These are phyloP conservation scores for Graptemys geographica DNA, from an alignment of 2,797 vertebrate species.

Conservation along the genomic window DNA sequence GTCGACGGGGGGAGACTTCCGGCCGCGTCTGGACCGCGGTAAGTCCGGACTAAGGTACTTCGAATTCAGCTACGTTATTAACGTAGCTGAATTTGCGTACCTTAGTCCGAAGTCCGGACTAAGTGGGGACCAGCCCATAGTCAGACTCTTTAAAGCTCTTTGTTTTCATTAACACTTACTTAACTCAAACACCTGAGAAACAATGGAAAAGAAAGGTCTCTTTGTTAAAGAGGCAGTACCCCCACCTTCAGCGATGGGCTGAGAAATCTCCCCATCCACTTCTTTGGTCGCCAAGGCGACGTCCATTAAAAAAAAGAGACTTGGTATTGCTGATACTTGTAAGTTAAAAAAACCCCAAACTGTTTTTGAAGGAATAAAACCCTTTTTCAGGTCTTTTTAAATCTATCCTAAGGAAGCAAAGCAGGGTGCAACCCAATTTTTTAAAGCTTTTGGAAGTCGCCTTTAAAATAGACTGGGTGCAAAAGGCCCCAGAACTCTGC, in stretches of 20 bases:
- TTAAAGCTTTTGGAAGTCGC: background rate
- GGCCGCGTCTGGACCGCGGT: too few relatives aligned
- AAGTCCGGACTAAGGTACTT: too few relatives aligned
- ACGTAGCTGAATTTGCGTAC: too few relatives aligned
- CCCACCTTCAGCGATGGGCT: background rate
- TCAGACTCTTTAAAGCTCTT: background rate
- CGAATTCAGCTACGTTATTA: too few relatives aligned
- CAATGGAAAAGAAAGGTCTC: background rate
- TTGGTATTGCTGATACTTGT: background rate
- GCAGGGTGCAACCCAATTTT: background rate
- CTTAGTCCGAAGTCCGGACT: too few relatives aligned
- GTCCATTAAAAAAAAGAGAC: background rate
- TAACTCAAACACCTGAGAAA: too few relatives aligned
- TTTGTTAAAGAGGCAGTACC: background rate
- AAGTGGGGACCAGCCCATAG: too few relatives aligned
- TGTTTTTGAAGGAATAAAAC: background rate
- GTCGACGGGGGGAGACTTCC: too few relatives aligned
- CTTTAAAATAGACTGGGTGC: rapidly evolving
- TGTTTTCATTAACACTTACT: background rate
- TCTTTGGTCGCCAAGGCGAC: background rate
- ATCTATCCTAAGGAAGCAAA: background rate
- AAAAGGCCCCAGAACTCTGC: background rate
- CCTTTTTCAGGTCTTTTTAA: background rate
- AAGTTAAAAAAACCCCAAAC: background rate
- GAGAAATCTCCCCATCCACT: background rate